A percentile compares a stretch with the other conserved stretches of the same genome.
phyloP scores from a whole-genome alignment of 2,888 invertebrate species.

The Drosophila gaucha region DNA sequence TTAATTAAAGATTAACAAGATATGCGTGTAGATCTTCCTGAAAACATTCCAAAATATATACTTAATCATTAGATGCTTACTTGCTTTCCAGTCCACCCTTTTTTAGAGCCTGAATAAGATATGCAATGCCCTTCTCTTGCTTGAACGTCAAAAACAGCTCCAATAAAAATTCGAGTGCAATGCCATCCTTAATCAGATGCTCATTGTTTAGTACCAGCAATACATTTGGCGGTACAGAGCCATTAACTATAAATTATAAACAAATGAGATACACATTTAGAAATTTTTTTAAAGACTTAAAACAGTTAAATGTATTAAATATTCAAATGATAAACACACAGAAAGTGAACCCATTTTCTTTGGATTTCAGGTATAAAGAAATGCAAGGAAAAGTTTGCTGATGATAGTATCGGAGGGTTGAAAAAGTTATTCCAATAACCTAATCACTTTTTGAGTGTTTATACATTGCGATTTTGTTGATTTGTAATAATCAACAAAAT shows the following conservation, averaged over 20 bases:
- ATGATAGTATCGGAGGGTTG: too few relatives aligned
- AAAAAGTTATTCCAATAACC: too few relatives aligned
- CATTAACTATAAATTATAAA: constrained; percentile 87
- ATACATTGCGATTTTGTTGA: too few relatives aligned
- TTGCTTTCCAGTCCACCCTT: constrained; percentile 92
- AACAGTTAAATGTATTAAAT: too few relatives aligned
- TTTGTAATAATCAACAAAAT: too few relatives aligned
- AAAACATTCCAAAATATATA: constrained; percentile 53
- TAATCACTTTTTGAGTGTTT: too few relatives aligned
- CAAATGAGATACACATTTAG: background rate
- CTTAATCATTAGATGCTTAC: constrained; percentile 79
- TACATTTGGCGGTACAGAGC: constrained; percentile 94
- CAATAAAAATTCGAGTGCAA: constrained; percentile 97
- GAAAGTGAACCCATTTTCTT: too few relatives aligned
- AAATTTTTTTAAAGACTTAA: too few relatives aligned
- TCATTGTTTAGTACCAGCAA: constrained; percentile 95
- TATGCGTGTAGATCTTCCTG: constrained; percentile 66
- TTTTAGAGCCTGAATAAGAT: constrained; percentile 94
- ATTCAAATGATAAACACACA: too few relatives aligned
- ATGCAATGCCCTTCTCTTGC: constrained; percentile 93
- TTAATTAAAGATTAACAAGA: constrained; percentile 82
- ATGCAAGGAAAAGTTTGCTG: too few relatives aligned
- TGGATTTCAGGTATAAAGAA: too few relatives aligned
- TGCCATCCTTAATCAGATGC: constrained; percentile 96
- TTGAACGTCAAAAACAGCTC: constrained; percentile 96